Percentiles rank a stretch among this genome's conserved stretches.
Evolutionary conservation across 2,888 invertebrate genomes (phyloP).

Genomic region (Cosmopolites sordidus): DNA sequence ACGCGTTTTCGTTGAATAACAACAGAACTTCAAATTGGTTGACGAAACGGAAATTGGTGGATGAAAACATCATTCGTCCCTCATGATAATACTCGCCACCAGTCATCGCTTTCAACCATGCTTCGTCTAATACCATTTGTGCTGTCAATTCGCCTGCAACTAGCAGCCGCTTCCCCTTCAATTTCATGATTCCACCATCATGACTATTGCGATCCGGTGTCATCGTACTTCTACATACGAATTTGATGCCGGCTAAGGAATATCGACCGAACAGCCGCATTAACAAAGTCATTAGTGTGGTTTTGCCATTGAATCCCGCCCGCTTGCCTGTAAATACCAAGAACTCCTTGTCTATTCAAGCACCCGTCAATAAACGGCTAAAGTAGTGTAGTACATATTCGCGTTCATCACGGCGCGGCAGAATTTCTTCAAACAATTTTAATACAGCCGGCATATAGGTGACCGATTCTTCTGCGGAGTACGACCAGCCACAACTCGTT

Average conservation of each 20-base stretch:
- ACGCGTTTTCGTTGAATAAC: conserved; percentile 4
- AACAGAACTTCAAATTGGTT: background rate
- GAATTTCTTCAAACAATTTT: background rate
- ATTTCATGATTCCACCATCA: conserved; percentile 3
- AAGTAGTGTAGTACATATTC: too few species aligned
- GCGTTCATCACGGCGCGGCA: too few species aligned
- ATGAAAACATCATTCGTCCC: background rate
- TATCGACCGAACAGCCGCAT: background rate
- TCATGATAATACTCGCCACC: background rate
- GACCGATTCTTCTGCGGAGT: background rate
- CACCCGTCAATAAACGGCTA: too few species aligned
- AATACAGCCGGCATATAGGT: background rate
- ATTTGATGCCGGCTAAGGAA: background rate
- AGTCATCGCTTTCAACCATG: conserved; percentile 1
- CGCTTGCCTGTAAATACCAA: too few species aligned
- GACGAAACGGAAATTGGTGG: background rate
- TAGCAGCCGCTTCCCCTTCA: conserved; percentile 1
- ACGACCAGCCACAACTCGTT: background rate
- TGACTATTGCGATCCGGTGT: background rate
- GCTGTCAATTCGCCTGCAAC: conserved; percentile 2
- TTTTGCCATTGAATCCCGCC: conserved; percentile 3
- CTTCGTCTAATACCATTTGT: conserved; percentile 1
- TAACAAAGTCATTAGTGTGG: background rate
- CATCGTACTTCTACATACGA: background rate
- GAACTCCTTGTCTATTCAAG: too few species aligned